Percentiles rank a stretch among this genome's conserved stretches.
These are phyloP conservation scores for Aphidius colemani DNA, from an alignment of 2,888 invertebrate genomes.

Conservation along the genomic window DNA sequence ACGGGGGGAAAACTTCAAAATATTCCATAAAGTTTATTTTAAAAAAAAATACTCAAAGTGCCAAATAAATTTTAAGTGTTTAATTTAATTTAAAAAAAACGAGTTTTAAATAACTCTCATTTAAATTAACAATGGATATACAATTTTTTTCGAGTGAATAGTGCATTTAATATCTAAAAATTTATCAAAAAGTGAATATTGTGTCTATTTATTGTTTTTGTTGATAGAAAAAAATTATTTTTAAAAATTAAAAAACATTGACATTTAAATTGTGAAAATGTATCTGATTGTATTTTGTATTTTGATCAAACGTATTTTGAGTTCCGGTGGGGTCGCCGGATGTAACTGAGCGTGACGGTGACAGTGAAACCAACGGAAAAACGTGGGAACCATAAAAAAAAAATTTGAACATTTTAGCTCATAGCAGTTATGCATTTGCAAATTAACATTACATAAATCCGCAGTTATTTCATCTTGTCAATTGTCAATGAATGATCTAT, in stretches of 20 bases:
- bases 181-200: no score
- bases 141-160: no score
- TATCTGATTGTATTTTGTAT: no score
- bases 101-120: no score
- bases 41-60: not conserved
- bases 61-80: not conserved
- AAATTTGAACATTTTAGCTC: not conserved
- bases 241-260: not conserved
- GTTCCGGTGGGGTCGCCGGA: slow-evolving; percentile 59
- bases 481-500: no score
- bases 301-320: slow-evolving; percentile 47
- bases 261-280: no score
- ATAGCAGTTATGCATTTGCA: not conserved
- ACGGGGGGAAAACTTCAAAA: slow-evolving; percentile 8
- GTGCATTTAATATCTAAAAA: no score
- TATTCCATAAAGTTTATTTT: no score
- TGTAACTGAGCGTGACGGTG: slow-evolving; percentile 53
- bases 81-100: no score
- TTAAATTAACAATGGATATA: no score
- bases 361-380: slow-evolving; percentile 54
- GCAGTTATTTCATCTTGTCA: not conserved
- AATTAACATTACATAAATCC: no score
- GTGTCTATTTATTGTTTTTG: no score
- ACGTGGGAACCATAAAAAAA: slow-evolving; percentile 54
- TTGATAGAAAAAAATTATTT: not conserved